A percentile compares a stretch with the other conserved stretches of the same genome.
These are phyloP conservation scores for Axis porcinus DNA, from an alignment of 2,113 vertebrate genomes.

Conservation along the genomic window DNA sequence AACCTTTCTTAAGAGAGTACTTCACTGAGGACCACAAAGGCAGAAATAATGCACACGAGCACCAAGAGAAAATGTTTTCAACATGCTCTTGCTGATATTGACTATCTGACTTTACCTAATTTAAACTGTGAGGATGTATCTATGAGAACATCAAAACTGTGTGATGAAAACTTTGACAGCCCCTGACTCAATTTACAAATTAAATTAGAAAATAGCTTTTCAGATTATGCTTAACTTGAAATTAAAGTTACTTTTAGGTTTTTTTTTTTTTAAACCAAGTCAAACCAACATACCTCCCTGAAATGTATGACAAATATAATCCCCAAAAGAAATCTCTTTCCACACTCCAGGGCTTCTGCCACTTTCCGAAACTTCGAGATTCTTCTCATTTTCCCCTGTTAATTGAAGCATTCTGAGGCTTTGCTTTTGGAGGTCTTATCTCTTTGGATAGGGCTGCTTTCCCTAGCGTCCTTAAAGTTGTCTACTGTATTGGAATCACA, in stretches of 20 bases:
- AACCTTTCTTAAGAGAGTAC: background rate
- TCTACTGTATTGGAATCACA: slow-evolving; percentile 45
- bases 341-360: slow-evolving; percentile 56
- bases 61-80: background rate
- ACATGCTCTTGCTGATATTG: background rate
- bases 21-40: background rate
- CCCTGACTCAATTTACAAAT: background rate
- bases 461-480: slow-evolving; percentile 52
- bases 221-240: slow-evolving; percentile 35
- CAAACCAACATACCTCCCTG: slow-evolving; percentile 85
- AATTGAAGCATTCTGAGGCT: slow-evolving; percentile 54
- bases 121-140: background rate
- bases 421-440: slow-evolving; percentile 20
- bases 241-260: background rate
- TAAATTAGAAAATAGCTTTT: slow-evolving; percentile 36
- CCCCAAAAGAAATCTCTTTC: slow-evolving; percentile 79
- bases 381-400: slow-evolving; percentile 46
- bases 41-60: background rate
- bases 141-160: background rate
- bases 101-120: background rate
- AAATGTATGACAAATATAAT: slow-evolving; percentile 84
- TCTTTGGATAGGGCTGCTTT: slow-evolving; percentile 47
- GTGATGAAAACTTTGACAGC: background rate
- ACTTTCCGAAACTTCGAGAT: slow-evolving; percentile 38
- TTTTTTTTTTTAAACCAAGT: background rate